Evolutionary conservation across 1,140 invertebrate genomes (phyloP), one percentile per base, ranked within the genome.

Genomic region (Cydia strobilella): DNA sequence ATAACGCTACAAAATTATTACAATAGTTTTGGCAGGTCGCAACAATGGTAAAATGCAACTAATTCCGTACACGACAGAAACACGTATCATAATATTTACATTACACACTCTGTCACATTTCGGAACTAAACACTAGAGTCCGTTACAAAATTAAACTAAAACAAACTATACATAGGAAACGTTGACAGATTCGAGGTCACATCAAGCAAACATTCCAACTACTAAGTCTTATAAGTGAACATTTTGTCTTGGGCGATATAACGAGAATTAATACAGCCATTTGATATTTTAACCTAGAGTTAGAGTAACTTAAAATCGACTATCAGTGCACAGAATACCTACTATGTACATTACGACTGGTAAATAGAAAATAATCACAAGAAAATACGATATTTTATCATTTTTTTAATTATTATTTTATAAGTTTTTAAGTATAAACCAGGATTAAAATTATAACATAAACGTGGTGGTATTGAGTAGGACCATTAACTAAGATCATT

Each of bases 1-100:
- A 81, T 78, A 80, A 82, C 80, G 86, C 89, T 90, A 90, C 83
- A 89, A 91, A 88, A 90, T 89, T 84, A 90, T 90, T 86, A 90
- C 84, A 90, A 88, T 90, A 88, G 80, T 88, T 92, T 92, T 92
- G 90, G 90, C 90, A 90, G 89, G 91, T 89, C 84, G 87, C 90
- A 90, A 90, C 84, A 90, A 90, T 90, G 89, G 90, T 92, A 91
- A 90, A 92, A 92, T 90, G 89, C 89, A 92, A 89, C 86, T 88
- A 90, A 89, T 82, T 85, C 80, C 78, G 80, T 82, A 79, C 77
- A 83, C 79, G 84, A 86, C 86, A 86, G 84, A 86, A 86, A 87
- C 84, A 82, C 80, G 76, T 86, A 87, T 82, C 84, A 80, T 87
- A 31, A 90, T 91, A 90, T 92, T 90, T 92, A 92, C 89, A 91